A percentile compares a stretch with the other conserved stretches of the same genome.
These are phyloP conservation scores for Drosophila azteca DNA, from an alignment of 1,140 invertebrate species.

Conservation along the genomic window DNA sequence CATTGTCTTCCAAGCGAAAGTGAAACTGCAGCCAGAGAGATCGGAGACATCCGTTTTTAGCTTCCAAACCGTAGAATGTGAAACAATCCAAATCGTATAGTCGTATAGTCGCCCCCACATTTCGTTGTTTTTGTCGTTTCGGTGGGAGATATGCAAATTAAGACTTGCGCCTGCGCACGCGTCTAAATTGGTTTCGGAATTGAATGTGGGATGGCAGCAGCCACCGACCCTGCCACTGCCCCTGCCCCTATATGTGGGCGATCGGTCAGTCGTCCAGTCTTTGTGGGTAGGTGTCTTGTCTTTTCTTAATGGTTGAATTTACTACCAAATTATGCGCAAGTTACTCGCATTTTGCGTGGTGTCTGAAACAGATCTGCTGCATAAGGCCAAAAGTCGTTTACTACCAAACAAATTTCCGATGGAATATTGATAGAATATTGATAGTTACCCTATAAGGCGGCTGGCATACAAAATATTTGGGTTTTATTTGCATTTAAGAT, in stretches of 20 bases:
- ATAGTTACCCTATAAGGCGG: conserved; percentile 6
- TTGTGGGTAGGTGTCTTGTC: conserved; percentile 15
- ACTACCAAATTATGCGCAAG: conserved; percentile 30
- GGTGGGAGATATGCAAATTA: conserved; percentile 29
- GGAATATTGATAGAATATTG: conserved; percentile 3
- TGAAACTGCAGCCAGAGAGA: conserved; percentile 17
- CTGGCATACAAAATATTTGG: neutral
- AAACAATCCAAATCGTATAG: conserved; percentile 6
- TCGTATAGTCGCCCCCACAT: conserved; percentile 29
- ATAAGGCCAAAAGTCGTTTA: conserved; percentile 16
- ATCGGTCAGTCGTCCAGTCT: conserved; percentile 21
- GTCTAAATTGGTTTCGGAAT: conserved; percentile 36
- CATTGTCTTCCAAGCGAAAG: conserved; percentile 8
- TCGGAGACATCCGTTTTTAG: conserved; percentile 15
- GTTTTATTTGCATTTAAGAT: conserved; percentile 11
- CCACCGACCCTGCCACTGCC: conserved; percentile 17
- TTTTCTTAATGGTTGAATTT: conserved; percentile 25
- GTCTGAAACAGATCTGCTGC: conserved; percentile 14
- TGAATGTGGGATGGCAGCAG: conserved; percentile 21
- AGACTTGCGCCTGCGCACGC: conserved; percentile 43
- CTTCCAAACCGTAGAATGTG: conserved; percentile 7
- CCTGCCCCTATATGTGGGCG: conserved; percentile 16
- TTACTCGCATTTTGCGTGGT: conserved; percentile 39
- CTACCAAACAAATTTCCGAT: conserved; percentile 5
- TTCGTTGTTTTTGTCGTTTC: too few relatives aligned